Conservation (phyloP, 1,140 invertebrate species). For the Galendromus occidentalis region DNA sequence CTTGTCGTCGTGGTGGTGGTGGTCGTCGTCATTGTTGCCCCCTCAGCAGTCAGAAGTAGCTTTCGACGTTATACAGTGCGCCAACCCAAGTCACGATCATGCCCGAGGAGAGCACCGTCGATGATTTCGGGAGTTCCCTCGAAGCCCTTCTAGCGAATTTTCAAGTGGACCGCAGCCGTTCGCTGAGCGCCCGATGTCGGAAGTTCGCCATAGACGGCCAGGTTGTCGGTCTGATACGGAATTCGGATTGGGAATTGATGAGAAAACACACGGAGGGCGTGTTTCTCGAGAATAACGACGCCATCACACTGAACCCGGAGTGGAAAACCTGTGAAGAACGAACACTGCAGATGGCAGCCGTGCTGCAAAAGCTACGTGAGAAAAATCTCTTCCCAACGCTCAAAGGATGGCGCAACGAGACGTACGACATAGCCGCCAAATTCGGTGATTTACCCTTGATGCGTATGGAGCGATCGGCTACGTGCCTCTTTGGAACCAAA, state of each 20-base stretch:
- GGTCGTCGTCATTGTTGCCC: too few relatives aligned
- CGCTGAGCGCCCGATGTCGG: constrained; percentile 30
- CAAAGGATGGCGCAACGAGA: constrained; percentile 75
- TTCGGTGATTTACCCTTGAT: constrained; percentile 47
- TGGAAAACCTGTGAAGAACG: constrained; percentile 60
- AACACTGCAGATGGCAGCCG: constrained; percentile 50
- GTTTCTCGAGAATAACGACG: constrained; percentile 31
- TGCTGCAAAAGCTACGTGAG: constrained; percentile 46
- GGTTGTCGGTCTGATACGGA: constrained; percentile 64
- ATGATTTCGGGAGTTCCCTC: not conserved
- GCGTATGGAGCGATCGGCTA: constrained; percentile 75
- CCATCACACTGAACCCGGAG: constrained; percentile 56
- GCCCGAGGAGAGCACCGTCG: not conserved
- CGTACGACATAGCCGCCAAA: constrained; percentile 56
- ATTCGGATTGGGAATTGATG: constrained; percentile 55
- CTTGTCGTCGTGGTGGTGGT: too few relatives aligned
- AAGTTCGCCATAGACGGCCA: constrained; percentile 65
- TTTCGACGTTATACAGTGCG: too few relatives aligned
- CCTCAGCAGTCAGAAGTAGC: too few relatives aligned
- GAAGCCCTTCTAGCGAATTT: constrained; percentile 2
- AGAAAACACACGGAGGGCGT: constrained; percentile 58
- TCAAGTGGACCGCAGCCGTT: constrained; percentile 6
- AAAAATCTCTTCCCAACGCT: constrained; percentile 45
- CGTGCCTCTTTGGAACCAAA: constrained; percentile 70
- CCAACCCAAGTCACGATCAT: not conserved